Evolutionary conservation across 1,140 invertebrate genomes (phyloP), one percentile per base, ranked within the genome.

Genomic region (Ruditapes philippinarum): DNA sequence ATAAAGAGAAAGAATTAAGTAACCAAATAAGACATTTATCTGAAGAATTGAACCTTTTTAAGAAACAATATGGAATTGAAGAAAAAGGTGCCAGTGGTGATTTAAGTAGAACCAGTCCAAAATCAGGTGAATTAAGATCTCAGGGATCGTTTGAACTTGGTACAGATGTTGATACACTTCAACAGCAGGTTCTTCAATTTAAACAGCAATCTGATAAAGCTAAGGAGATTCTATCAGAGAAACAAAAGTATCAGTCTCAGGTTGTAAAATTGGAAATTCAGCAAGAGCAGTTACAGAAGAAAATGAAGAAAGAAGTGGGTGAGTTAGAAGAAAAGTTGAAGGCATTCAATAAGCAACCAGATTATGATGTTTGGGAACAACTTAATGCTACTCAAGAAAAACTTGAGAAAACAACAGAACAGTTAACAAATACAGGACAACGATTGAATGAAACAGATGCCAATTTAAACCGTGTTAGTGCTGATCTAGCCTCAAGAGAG

Each of bases 361-460:
- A 81, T 28, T 25, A 78, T n/a, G 87, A 89, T 40, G 57, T 89
- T 22, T 89, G 82, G 54, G 76, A 78, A 0, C 74, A 89, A 54
- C 81, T 91, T 22, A 87, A 91, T 81, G 82, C 83, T 28, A 92
- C 84, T 25, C 91, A 90, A 42, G 89, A 79, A 62, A 73, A 80
- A 38, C 73, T 92, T 1, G 91, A 92, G 51, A 80, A 90, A 25
- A 90, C 89, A 22, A 78, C 89, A 19, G 76, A 86, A 22, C 89
- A 92, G 25, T 65, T 90, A 36, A 45, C 78, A 14, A 31, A 70
- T 5, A 90, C 89, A 17, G 36, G 40, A 78, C 25, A 70, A 0
- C 84, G 73, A 62, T 54, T 92, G 5, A 62, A 54, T 31, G 87
- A 91, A 28, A 88, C 86, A 19, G 78, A 88, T 54, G 0, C 42